Conservation (phyloP, 1,140 invertebrate genomes). For the Conopomorpha cramerella region DNA sequence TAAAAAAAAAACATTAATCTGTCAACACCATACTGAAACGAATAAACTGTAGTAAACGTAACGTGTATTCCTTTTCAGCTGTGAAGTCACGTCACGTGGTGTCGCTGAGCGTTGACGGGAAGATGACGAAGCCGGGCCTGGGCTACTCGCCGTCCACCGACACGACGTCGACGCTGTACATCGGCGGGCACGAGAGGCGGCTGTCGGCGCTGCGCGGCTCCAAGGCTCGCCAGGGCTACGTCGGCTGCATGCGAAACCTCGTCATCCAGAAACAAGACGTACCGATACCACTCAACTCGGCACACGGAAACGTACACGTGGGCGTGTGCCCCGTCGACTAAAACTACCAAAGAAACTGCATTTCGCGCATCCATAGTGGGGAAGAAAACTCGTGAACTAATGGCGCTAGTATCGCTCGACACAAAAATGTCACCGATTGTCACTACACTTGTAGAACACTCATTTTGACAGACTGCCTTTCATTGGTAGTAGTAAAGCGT, state of each 20-base stretch:
- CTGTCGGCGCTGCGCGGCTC: constrained; percentile 60
- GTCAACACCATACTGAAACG: no score
- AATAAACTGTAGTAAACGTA: no score
- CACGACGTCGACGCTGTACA: constrained; percentile 83
- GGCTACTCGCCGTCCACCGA: constrained; percentile 73
- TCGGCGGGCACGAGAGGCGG: constrained; percentile 78
- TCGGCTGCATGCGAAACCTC: constrained; percentile 82
- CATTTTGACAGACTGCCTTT: no score
- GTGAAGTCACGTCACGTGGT: constrained; percentile 84
- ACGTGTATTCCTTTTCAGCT: no score
- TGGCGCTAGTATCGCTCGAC: no score
- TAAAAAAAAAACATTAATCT: neutral
- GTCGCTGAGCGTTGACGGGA: constrained; percentile 78
- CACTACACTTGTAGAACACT: no score
- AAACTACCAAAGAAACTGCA: neutral
- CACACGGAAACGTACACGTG: constrained; percentile 69
- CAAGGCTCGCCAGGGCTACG: constrained; percentile 68
- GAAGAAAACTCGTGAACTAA: no score
- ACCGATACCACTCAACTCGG: constrained; percentile 63
- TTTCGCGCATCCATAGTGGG: neutral
- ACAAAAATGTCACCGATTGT: no score
- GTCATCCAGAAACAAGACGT: constrained; percentile 66
- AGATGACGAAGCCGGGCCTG: constrained; percentile 68
- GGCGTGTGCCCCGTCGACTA: constrained; percentile 76
- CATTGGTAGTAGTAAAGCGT: no score